A percentile compares a stretch with the other conserved stretches of the same genome.
phyloP scores from a whole-genome alignment of 2,797 vertebrate genomes.

The Toxotes lorentzi region DNA sequence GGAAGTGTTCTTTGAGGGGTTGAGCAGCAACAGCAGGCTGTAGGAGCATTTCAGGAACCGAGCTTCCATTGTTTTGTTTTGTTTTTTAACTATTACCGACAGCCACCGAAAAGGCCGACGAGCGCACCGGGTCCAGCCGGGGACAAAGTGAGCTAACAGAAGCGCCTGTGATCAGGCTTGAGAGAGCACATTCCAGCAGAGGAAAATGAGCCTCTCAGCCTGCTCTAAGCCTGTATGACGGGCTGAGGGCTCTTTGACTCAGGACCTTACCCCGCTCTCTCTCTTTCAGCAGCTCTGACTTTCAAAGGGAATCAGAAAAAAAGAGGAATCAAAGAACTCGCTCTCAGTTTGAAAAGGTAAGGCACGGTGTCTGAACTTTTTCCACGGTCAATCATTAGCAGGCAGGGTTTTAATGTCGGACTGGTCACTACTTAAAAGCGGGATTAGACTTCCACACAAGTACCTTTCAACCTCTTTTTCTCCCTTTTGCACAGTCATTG shows the following conservation, averaged over 20 bases:
- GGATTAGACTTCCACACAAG: slow-evolving; percentile 54
- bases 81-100: slow-evolving; percentile 2
- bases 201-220: slow-evolving; percentile 70
- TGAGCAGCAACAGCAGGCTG: slow-evolving; percentile 32
- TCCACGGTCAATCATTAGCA: slow-evolving; percentile 36
- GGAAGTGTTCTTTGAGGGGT: slow-evolving; percentile 57
- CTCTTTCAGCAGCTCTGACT: slow-evolving; percentile 54
- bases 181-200: slow-evolving; percentile 69
- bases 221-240: slow-evolving; percentile 70
- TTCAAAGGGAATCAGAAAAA: slow-evolving; percentile 45
- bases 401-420: slow-evolving; percentile 27
- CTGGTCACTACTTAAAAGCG: slow-evolving; percentile 37
- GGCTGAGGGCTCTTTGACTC: slow-evolving; percentile 58
- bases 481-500: slow-evolving; percentile 39
- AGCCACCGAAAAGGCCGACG: background rate
- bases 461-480: background rate
- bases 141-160: slow-evolving; percentile 44
- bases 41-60: slow-evolving; percentile 16
- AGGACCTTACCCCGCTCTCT: slow-evolving; percentile 58
- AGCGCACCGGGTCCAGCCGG: slow-evolving; percentile 14
- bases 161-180: slow-evolving; percentile 38
- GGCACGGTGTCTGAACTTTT: slow-evolving; percentile 44
- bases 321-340: slow-evolving; percentile 26
- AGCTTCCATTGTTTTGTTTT: slow-evolving; percentile 11
- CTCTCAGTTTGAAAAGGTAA: slow-evolving; percentile 72